Evolutionary conservation across 2,797 vertebrate species (phyloP).

Genomic region (Ciconia nigra): DNA sequence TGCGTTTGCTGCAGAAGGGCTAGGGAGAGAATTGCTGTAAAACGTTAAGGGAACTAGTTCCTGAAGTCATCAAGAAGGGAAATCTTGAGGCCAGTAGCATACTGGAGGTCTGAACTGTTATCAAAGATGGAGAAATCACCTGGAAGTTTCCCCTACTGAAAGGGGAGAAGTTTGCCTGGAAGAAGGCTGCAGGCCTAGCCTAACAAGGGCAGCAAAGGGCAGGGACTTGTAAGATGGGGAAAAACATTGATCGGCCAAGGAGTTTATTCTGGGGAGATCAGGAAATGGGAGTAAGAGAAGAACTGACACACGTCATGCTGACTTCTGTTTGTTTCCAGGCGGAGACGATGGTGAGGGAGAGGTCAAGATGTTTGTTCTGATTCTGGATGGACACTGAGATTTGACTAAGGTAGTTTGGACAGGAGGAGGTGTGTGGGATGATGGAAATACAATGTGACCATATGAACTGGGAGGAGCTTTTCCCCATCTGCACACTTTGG

Average conservation of each 20-base stretch:
- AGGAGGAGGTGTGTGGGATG: not conserved
- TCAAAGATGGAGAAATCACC: not conserved
- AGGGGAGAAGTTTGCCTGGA: not conserved
- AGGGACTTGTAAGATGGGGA: not conserved
- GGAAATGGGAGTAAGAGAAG: not conserved
- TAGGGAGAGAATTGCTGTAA: not conserved
- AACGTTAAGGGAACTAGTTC: not conserved
- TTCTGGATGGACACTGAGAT: not conserved
- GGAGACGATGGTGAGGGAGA: accelerated
- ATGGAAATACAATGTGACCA: not conserved
- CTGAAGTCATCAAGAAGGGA: not conserved
- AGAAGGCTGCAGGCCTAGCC: not conserved
- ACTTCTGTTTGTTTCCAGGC: not conserved
- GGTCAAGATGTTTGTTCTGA: not conserved
- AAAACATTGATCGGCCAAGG: not conserved
- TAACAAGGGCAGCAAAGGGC: not conserved
- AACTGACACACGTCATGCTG: accelerated
- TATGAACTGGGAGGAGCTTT: not conserved
- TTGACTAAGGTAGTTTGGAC: not conserved
- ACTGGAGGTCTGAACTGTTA: not conserved
- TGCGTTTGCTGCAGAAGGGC: not conserved
- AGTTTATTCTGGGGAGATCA: not conserved
- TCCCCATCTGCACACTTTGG: not conserved
- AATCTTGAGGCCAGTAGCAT: not conserved
- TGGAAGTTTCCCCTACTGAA: not conserved